Evolutionary conservation across 2,113 vertebrate species (phyloP).

Genomic region (Callochromis pleurospilus): DNA sequence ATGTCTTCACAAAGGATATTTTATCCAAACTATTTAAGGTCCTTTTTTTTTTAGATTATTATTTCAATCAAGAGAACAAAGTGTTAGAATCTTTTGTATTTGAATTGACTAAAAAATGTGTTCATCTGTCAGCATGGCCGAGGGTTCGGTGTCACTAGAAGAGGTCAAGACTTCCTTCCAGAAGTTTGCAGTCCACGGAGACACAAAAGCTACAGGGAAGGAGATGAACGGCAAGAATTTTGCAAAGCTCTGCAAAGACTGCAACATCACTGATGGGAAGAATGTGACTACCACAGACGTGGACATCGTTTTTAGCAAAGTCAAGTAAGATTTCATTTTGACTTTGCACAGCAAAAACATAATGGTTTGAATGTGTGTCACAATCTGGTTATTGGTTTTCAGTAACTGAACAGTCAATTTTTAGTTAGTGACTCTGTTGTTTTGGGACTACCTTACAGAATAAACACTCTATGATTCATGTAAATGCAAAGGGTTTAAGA

Average conservation of each 20-base stretch:
- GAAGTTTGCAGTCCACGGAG: slow-evolving; percentile 78
- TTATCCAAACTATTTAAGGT: not conserved
- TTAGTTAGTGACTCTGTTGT: not conserved
- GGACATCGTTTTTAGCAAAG: slow-evolving; percentile 87
- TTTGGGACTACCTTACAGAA: not conserved
- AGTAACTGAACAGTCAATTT: not conserved
- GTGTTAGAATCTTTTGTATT: not conserved
- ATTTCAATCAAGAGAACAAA: not conserved
- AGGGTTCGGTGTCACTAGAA: slow-evolving; percentile 32
- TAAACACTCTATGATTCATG: not conserved
- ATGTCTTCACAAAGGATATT: not conserved
- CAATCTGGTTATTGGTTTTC: not conserved
- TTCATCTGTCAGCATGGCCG: slow-evolving; percentile 62
- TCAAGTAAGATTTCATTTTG: slow-evolving; percentile 76
- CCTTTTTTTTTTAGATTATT: not conserved
- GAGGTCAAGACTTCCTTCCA: slow-evolving; percentile 75
- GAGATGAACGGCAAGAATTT: slow-evolving; percentile 87
- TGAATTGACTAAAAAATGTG: not conserved
- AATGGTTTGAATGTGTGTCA: not conserved
- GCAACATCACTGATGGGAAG: slow-evolving; percentile 81
- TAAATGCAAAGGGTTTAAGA: not conserved
- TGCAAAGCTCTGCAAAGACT: slow-evolving; percentile 86
- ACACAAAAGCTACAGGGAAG: slow-evolving; percentile 72
- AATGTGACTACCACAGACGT: slow-evolving; percentile 78
- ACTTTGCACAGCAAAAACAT: not conserved